A percentile compares a stretch with the other conserved stretches of the same genome.
phyloP scores from a whole-genome alignment of 2,113 vertebrate species.

The Atlantisia rogersi region DNA sequence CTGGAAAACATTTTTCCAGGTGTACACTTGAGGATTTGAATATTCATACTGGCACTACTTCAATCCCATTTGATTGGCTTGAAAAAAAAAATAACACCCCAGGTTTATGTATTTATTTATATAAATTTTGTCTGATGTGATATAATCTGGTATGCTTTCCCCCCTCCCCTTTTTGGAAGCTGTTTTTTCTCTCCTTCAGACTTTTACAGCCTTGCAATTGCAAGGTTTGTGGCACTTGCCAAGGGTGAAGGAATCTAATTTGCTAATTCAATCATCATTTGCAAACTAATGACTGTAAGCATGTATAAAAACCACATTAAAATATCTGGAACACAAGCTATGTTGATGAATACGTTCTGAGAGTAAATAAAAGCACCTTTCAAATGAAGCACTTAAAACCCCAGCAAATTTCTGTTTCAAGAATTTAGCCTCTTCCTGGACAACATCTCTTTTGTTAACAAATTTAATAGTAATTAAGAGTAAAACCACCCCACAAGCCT shows the following conservation, averaged over 20 bases:
- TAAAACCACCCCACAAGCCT: not conserved
- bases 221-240: not conserved
- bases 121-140: not conserved
- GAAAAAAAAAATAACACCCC: too few relatives aligned
- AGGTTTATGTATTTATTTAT: not conserved
- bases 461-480: not conserved
- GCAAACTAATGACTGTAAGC: conserved; percentile 26
- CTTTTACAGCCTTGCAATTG: not conserved
- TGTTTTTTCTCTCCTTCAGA: not conserved
- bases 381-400: not conserved
- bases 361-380: conserved; percentile 12
- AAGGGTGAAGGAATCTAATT: conserved; percentile 19
- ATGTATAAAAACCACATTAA: not conserved
- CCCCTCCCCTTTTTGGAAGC: not conserved
- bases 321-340: not conserved
- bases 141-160: not conserved
- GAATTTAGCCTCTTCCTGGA: not conserved
- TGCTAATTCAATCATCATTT: conserved; percentile 51
- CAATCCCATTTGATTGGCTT: not conserved
- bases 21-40: not conserved
- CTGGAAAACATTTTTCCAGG: not conserved
- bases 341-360: not conserved
- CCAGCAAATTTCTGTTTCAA: not conserved
- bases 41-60: not conserved
- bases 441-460: not conserved